phyloP scores from a whole-genome alignment of 2,797 vertebrate genomes.

The Chaenodraco wilsoni region DNA sequence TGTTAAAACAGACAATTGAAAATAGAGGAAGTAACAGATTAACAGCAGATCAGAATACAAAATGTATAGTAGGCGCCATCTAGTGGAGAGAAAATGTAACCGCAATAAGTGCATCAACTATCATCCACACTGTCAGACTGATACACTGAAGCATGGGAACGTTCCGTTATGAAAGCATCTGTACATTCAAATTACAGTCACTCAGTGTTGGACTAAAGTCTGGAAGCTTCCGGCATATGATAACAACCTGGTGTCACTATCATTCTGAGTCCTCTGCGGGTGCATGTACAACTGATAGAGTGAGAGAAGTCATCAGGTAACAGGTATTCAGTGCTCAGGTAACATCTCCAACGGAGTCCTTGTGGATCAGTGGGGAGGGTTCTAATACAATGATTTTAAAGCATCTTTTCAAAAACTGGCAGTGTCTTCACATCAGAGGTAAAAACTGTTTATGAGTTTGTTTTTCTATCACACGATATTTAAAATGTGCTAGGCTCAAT shows the following conservation, averaged over 20 bases:
- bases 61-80: not conserved
- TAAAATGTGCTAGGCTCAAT: not conserved
- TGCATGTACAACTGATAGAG: not conserved
- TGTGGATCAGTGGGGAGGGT: not conserved
- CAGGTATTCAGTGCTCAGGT: not conserved
- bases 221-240: not conserved
- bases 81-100: not conserved
- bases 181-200: not conserved
- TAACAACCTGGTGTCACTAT: not conserved
- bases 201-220: not conserved
- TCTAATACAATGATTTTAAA: not conserved
- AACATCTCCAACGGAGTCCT: not conserved
- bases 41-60: not conserved
- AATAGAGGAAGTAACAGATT: not conserved
- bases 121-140: not conserved
- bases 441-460: not conserved
- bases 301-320: not conserved
- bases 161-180: not conserved
- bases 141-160: not conserved
- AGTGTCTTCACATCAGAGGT: too few relatives aligned
- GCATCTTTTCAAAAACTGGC: not conserved
- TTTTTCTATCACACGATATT: not conserved
- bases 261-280: not conserved
- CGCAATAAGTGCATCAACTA: not conserved
- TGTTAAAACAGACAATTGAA: not conserved